phyloP scores from a whole-genome alignment of 1,140 invertebrate species.

The Leptinotarsa texana region DNA sequence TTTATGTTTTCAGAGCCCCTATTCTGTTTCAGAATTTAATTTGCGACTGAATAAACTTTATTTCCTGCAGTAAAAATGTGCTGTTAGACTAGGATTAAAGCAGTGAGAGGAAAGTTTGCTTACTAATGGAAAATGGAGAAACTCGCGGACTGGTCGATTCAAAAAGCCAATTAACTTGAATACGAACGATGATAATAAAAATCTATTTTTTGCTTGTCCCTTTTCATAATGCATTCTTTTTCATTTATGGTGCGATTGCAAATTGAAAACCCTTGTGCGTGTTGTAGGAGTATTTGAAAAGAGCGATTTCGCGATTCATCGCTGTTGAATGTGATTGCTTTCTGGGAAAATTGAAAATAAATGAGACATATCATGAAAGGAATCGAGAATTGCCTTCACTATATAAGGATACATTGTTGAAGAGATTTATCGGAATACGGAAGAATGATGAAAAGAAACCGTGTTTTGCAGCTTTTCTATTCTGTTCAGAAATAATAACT shows the following conservation, averaged over 20 bases:
- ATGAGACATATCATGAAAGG: too few species aligned
- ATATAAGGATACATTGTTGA: too few species aligned
- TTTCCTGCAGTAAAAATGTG: constrained; percentile 1
- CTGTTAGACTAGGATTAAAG: background rate
- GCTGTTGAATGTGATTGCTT: too few species aligned
- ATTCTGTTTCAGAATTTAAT: background rate
- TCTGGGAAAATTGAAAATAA: too few species aligned
- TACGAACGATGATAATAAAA: background rate
- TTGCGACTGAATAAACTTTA: background rate
- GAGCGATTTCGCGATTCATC: background rate
- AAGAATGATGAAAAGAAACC: too few species aligned
- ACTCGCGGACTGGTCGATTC: background rate
- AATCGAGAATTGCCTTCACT: too few species aligned
- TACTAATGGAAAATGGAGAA: constrained; percentile 1
- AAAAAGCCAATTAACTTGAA: constrained; percentile 1
- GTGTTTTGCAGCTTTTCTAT: too few species aligned
- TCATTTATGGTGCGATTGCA: background rate
- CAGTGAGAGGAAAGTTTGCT: background rate
- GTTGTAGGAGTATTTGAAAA: background rate
- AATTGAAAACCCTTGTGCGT: constrained; percentile 1
- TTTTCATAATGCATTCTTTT: background rate
- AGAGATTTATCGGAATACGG: too few species aligned
- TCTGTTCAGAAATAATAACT: too few species aligned
- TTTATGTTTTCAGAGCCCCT: too few species aligned
- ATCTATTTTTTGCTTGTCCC: background rate